phyloP scores from a whole-genome alignment of 2,113 vertebrate genomes.

The Saguinus imperator region DNA sequence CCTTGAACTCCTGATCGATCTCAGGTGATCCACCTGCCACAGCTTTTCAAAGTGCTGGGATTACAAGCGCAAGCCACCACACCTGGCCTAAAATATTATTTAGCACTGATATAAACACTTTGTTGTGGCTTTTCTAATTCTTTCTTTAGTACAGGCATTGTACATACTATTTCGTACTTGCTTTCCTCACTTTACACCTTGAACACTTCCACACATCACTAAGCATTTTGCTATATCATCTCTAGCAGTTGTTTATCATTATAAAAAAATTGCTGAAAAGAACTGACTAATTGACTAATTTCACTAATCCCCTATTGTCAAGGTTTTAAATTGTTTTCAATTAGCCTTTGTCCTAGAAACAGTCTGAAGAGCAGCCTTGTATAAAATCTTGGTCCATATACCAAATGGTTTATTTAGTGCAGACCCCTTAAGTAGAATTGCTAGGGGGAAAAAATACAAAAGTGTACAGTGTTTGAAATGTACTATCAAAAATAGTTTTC shows the following conservation, averaged over 20 bases:
- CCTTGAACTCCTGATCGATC: no score
- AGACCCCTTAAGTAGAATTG: not conserved
- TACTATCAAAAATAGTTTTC: not conserved
- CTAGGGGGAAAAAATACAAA: not conserved
- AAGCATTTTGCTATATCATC: not conserved
- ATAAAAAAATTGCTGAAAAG: slow-evolving; percentile 5
- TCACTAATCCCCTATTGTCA: not conserved
- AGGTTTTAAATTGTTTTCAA: not conserved
- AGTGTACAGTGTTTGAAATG: not conserved
- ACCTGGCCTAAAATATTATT: not conserved
- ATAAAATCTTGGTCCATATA: not conserved
- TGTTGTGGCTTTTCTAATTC: not conserved
- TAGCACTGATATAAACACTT: not conserved
- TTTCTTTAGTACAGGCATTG: not conserved
- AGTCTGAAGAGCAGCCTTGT: not conserved
- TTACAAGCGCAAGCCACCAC: no score
- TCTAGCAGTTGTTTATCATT: not conserved
- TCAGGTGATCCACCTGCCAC: no score
- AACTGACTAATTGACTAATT: not conserved
- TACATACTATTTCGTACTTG: not conserved
- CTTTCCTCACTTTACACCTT: not conserved
- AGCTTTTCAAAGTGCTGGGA: no score
- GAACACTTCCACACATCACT: not conserved
- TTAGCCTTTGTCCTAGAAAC: slow-evolving; percentile 13
- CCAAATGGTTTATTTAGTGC: not conserved